A percentile compares a stretch with the other conserved stretches of the same genome.
Evolutionary conservation across 2,888 invertebrate species (phyloP).

Genomic region (Allolobophora icterica): DNA sequence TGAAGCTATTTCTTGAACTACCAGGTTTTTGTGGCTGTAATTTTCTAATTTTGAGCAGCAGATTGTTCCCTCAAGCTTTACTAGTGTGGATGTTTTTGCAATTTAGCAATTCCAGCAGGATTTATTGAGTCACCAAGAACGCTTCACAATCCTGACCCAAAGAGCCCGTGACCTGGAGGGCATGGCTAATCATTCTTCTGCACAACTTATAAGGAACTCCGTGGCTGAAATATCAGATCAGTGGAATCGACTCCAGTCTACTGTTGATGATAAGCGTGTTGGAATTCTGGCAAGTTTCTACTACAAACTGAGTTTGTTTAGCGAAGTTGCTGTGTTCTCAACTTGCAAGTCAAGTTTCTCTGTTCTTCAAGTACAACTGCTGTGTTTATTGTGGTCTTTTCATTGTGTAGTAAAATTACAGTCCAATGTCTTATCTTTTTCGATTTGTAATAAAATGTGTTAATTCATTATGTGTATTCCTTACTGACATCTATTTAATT

Average conservation of each 20-base stretch:
- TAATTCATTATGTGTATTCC: background rate
- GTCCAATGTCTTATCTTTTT: background rate
- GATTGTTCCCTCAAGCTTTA: background rate
- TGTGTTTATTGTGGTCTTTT: too few species aligned
- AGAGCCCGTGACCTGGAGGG: slow-evolving; percentile 20
- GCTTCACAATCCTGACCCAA: background rate
- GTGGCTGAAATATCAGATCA: background rate
- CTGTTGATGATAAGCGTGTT: slow-evolving; percentile 32
- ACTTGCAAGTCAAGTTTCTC: background rate
- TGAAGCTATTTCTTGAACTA: background rate
- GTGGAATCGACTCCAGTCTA: background rate
- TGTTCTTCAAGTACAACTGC: background rate
- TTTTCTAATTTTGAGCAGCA: background rate
- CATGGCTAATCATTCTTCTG: slow-evolving; percentile 26
- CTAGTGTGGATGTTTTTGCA: background rate
- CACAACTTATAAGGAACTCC: slow-evolving; percentile 27
- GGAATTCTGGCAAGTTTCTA: slow-evolving; percentile 31
- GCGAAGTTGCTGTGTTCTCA: background rate
- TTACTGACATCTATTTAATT: background rate
- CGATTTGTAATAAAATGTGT: background rate
- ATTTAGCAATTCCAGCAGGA: background rate
- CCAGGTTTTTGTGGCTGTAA: background rate
- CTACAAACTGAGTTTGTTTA: background rate
- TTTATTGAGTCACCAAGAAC: background rate
- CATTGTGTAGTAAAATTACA: background rate